Conservation (phyloP, 2,797 vertebrate species). For the Coilia nasus region DNA sequence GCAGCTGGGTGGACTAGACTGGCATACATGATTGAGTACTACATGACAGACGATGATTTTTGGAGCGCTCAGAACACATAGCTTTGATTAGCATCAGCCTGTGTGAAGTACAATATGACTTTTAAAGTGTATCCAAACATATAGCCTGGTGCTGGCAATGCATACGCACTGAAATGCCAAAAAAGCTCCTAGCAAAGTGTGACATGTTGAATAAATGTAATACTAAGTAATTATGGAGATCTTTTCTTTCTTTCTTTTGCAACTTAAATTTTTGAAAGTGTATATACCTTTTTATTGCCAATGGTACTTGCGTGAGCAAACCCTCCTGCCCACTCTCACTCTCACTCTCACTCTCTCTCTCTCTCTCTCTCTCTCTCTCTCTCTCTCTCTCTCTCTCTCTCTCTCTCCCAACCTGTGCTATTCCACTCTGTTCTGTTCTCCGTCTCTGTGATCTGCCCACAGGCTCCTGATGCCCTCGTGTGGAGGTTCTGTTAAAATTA, state of each 20-base stretch:
- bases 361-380: background rate
- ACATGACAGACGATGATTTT: background rate
- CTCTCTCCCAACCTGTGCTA: slow-evolving; percentile 19
- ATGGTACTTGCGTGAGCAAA: too few species aligned
- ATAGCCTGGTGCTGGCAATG: background rate
- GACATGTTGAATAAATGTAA: background rate
- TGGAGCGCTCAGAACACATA: background rate
- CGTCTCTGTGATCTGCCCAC: background rate
- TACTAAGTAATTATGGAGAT: background rate
- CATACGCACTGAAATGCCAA: background rate
- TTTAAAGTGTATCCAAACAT: background rate
- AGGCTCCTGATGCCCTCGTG: background rate
- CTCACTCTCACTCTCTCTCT: too few species aligned
- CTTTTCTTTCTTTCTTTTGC: slow-evolving; percentile 39
- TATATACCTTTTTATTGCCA: too few species aligned
- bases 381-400: slow-evolving; percentile 66
- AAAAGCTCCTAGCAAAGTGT: background rate
- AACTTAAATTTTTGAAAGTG: too few species aligned
- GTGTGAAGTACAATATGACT: background rate
- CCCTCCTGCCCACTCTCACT: too few species aligned
- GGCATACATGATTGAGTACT: background rate
- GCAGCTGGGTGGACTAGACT: background rate
- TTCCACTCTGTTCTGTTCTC: background rate
- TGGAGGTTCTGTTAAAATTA: background rate
- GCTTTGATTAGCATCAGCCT: background rate